Conservation (phyloP, 2,113 vertebrate species). For the Coracopsis vasa region DNA sequence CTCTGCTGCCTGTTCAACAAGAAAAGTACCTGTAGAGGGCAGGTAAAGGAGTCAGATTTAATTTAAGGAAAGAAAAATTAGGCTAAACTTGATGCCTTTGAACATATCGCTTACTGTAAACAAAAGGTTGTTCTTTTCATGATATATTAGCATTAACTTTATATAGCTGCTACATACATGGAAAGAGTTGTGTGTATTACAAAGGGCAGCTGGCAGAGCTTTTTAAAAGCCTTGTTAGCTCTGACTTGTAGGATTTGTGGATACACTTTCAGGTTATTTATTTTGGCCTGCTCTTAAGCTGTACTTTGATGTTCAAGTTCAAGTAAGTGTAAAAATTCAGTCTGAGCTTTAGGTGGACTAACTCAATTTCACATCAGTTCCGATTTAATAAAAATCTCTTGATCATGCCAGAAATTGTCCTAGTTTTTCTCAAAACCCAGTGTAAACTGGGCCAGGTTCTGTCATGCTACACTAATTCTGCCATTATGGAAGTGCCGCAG, state of each 20-base stretch:
- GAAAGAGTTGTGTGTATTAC: not conserved
- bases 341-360: not conserved
- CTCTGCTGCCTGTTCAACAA: not conserved
- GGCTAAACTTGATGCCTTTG: not conserved
- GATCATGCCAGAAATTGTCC: not conserved
- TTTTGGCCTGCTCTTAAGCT: not conserved
- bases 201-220: not conserved
- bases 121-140: not conserved
- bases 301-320: slow-evolving; percentile 24
- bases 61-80: not conserved
- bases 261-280: not conserved
- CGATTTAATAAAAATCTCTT: slow-evolving; percentile 1
- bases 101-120: not conserved
- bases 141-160: not conserved
- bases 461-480: slow-evolving; percentile 6
- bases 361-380: not conserved
- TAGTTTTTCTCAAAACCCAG: not conserved
- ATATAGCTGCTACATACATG: not conserved
- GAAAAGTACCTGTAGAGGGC: not conserved
- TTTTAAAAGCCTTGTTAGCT: not conserved
- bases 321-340: slow-evolving; percentile 23
- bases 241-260: slow-evolving; percentile 5
- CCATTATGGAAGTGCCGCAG: not conserved
- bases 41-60: not conserved
- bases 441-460: not conserved